A percentile compares a stretch with the other conserved stretches of the same genome.
Evolutionary conservation across 1,140 invertebrate species (phyloP).

Genomic region (Phymastichus coffea): DNA sequence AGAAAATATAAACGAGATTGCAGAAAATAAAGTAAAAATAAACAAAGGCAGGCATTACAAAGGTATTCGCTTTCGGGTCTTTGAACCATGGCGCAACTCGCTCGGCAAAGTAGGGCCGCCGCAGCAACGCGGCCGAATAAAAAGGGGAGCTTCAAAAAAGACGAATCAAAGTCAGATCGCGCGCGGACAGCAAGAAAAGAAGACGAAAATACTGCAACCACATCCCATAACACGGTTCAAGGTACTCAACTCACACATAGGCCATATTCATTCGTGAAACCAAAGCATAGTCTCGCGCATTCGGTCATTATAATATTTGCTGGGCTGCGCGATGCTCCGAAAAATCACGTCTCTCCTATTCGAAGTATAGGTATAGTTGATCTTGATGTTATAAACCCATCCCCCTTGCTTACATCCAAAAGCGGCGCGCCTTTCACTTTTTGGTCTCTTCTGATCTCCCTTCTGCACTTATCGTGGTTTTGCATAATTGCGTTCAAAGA

Average conservation of each 20-base stretch:
- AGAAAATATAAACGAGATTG: neutral
- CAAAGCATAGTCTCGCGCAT: conserved; percentile 48
- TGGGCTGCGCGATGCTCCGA: neutral
- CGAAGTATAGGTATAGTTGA: no score
- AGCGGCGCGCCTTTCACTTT: neutral
- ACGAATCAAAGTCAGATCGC: neutral
- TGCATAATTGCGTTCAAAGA: conserved; percentile 40
- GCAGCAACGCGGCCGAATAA: no score
- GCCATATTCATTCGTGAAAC: conserved; percentile 48
- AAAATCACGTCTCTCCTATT: no score
- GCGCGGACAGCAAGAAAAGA: neutral
- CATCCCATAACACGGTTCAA: conserved; percentile 33
- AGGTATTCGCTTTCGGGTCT: conserved; percentile 10
- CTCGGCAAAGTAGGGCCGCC: no score
- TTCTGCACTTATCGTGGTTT: conserved; percentile 32
- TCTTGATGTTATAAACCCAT: neutral
- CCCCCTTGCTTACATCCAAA: neutral
- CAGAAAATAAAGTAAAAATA: conserved; percentile 9
- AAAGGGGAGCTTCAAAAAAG: no score
- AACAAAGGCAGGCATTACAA: neutral
- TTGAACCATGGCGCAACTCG: neutral
- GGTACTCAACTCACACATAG: no score
- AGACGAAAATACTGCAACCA: conserved; percentile 24
- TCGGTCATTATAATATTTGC: conserved; percentile 37
- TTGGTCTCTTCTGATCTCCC: conserved; percentile 10